Base-by-base conservation (phyloP, 2,113 vertebrate species). In the Ranitomeya variabilis region DNA sequence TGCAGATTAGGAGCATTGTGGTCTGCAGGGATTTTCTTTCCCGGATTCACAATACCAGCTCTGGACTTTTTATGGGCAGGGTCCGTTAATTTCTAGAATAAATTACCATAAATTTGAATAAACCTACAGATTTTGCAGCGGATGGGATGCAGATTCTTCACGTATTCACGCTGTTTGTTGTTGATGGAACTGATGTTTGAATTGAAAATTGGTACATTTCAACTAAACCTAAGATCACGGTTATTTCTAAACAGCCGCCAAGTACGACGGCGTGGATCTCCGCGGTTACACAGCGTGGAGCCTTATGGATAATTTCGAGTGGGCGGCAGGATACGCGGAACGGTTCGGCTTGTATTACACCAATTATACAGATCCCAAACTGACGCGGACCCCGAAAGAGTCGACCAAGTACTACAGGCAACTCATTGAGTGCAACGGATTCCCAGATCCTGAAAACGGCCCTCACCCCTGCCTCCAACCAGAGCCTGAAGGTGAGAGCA, bases 301-400 rank as follows among this genome's bases (percentile, higher is more conserved):
- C 0, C 88, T 98, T 83, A 97, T 98, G 97, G 98, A 99, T 94
- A 99, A 99, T 92, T 93, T 99, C 0, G 98, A 99, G 92, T 99
- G 98, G 98, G 96, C 97, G 4, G 92, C 90, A 3, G 98, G 98
- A 74, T 99, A 93, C 26, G 79, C 94, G 0, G 98, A 99, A n/a
- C 95, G 91, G 91, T 99, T 99, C 90, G 98, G 98, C 0, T 66
- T 99, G 26, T 95, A 96, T 89, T 95, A 96, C 0, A 95, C 97
- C 59, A 97, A 99, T 88, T 94, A 90, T n/a, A 95, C 95, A 0
- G 96, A 98, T 89, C 93, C 95, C 0, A 90, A 90, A 6, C 89
- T 97, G 89, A 91, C 95, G 1, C 95, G 98, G 19, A 93, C 90
- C 62, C 95, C 98, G 88, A 99, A 94, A 91, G 92, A 92, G 5